Evolutionary conservation across 2,888 invertebrate genomes (phyloP).

Genomic region (Vesta saturnalis): DNA sequence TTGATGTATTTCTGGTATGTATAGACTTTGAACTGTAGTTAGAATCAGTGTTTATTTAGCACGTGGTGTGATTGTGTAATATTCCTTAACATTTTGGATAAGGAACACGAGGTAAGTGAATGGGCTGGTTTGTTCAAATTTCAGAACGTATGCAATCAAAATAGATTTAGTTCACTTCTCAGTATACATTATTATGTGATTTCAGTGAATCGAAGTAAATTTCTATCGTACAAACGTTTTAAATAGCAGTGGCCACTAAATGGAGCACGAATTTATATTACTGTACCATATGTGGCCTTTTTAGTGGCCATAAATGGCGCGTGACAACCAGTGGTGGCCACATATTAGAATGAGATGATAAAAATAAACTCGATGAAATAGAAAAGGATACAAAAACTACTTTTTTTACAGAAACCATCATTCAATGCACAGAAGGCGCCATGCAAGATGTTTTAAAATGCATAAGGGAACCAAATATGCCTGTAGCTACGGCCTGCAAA

Average conservation of each 20-base stretch:
- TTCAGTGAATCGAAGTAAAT: not conserved
- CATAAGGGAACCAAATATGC: not conserved
- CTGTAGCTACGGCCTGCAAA: not conserved
- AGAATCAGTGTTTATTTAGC: no score
- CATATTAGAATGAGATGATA: conserved; percentile 5
- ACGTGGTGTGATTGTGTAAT: not conserved
- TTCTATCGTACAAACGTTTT: not conserved
- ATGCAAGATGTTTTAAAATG: not conserved
- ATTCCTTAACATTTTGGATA: conserved; percentile 2
- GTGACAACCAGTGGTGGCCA: conserved; percentile 7
- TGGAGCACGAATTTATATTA: not conserved
- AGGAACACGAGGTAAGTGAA: conserved; percentile 4
- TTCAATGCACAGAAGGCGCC: not conserved
- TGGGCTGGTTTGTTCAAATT: not conserved
- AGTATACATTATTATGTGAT: not conserved
- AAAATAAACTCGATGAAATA: not conserved
- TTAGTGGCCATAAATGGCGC: not conserved
- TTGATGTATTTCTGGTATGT: no score
- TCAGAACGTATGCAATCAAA: not conserved
- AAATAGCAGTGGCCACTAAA: not conserved
- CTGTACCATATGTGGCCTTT: not conserved
- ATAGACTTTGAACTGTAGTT: no score
- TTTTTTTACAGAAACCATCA: conserved; percentile 4
- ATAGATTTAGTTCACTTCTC: not conserved
- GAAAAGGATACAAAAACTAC: not conserved